phyloP scores from a whole-genome alignment of 1,140 invertebrate species.

The Radopholus similis region DNA sequence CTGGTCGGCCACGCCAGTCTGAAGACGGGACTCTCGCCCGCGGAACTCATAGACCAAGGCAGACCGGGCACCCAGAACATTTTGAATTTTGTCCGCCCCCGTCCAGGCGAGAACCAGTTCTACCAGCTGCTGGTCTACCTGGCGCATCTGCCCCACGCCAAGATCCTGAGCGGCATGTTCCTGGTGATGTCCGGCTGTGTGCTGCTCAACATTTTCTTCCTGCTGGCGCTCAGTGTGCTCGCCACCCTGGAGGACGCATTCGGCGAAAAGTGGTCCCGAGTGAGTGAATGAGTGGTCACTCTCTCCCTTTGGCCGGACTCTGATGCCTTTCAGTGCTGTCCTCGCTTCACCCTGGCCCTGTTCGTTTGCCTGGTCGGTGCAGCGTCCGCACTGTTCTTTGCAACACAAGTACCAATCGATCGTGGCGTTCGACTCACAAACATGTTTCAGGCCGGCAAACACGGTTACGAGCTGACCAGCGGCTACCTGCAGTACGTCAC shows the following conservation, averaged over 20 bases:
- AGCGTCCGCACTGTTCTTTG: conserved; percentile 46
- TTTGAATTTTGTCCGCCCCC: conserved; percentile 4
- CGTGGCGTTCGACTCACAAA: background rate
- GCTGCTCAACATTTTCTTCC: conserved; percentile 55
- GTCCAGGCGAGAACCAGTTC: conserved; percentile 44
- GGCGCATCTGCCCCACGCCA: conserved; percentile 43
- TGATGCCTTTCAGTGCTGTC: conserved; percentile 38
- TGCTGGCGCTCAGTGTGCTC: conserved; percentile 28
- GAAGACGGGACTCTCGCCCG: conserved; percentile 44
- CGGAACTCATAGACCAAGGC: conserved; percentile 47
- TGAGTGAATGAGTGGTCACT: background rate
- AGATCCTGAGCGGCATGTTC: conserved; percentile 48
- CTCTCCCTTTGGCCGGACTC: background rate
- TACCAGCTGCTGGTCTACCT: conserved; percentile 55
- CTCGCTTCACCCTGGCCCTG: conserved; percentile 47
- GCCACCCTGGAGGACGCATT: conserved; percentile 54
- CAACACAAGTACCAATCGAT: conserved; percentile 37
- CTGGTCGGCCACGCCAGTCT: conserved; percentile 46
- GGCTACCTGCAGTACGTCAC: conserved; percentile 57
- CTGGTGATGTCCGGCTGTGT: conserved; percentile 42
- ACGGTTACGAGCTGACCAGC: conserved; percentile 53
- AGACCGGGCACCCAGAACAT: background rate
- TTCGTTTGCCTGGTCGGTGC: conserved; percentile 47
- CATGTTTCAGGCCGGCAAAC: conserved; percentile 46
- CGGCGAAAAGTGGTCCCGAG: conserved; percentile 46